Conservation (phyloP, 2,888 invertebrate genomes). For the Drosophila mimetica region DNA sequence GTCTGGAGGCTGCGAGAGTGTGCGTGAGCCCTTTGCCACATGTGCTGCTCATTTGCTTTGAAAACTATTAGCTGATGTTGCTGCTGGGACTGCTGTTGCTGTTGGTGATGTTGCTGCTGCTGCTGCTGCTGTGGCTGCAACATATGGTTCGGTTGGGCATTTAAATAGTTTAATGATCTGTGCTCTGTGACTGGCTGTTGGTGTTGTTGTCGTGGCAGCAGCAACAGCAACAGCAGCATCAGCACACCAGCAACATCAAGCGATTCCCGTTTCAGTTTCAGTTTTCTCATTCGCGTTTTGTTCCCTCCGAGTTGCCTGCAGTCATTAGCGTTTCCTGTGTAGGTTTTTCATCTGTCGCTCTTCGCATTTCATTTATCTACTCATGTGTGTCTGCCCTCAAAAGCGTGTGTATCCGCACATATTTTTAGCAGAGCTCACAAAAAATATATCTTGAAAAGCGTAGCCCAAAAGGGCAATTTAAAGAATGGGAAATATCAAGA, state of each 20-base stretch:
- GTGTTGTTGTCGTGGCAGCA: slow-evolving; percentile 30
- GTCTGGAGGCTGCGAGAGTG: not conserved
- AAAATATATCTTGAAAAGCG: slow-evolving; percentile 27
- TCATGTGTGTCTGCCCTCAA: slow-evolving; percentile 10
- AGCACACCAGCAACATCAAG: slow-evolving; percentile 23
- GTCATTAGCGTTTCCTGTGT: slow-evolving; percentile 79
- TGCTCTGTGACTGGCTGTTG: slow-evolving; percentile 48
- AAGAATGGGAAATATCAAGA: too few relatives aligned
- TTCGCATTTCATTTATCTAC: slow-evolving; percentile 26
- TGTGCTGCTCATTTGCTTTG: slow-evolving; percentile 77
- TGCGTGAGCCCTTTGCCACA: slow-evolving; percentile 64
- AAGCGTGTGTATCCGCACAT: slow-evolving; percentile 51
- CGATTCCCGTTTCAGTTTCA: slow-evolving; percentile 39
- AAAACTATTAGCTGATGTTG: slow-evolving; percentile 75
- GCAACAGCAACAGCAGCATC: slow-evolving; percentile 1
- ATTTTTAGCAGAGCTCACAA: slow-evolving; percentile 57
- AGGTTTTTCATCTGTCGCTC: slow-evolving; percentile 68
- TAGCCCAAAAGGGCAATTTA: not conserved
- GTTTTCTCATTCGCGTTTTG: slow-evolving; percentile 26
- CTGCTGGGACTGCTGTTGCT: slow-evolving; percentile 17
- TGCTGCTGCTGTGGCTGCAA: slow-evolving; percentile 54
- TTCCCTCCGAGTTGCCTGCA: slow-evolving; percentile 52
- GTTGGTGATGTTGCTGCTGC: slow-evolving; percentile 24
- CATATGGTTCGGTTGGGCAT: slow-evolving; percentile 73
- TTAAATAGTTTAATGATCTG: slow-evolving; percentile 80